Evolutionary conservation across 2,797 vertebrate species (phyloP).

Genomic region (Enteromius afrohamiltoni): DNA sequence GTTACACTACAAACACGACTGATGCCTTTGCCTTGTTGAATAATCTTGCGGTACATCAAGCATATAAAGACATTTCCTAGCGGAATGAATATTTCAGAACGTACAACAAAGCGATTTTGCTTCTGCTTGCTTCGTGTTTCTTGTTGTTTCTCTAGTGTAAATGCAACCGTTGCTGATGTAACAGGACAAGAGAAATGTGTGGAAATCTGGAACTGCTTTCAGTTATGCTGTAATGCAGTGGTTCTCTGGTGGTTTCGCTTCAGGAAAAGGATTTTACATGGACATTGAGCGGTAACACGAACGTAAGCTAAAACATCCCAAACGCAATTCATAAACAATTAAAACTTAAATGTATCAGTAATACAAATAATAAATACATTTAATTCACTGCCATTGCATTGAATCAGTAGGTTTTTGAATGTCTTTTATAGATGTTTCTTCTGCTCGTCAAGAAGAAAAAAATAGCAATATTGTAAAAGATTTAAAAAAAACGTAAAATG

Average conservation of each 20-base stretch:
- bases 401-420: too few relatives aligned
- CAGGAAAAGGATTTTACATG: neutral
- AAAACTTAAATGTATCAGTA: neutral
- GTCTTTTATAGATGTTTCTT: too few relatives aligned
- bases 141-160: conserved; percentile 7
- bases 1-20: neutral
- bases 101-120: neutral
- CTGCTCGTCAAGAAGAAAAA: too few relatives aligned
- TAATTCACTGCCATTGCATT: too few relatives aligned
- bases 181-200: neutral
- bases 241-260: neutral
- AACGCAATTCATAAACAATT: neutral
- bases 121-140: neutral
- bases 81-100: conserved; percentile 18
- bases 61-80: conserved; percentile 2
- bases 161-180: conserved; percentile 1
- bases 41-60: conserved; percentile 19
- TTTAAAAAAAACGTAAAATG: too few relatives aligned
- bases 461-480: too few relatives aligned
- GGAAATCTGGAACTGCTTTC: neutral
- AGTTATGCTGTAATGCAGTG: conserved; percentile 4
- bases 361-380: conserved; percentile 1
- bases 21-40: conserved; percentile 2
- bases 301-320: neutral
- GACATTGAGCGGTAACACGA: too few relatives aligned